Evolutionary conservation across 2,888 invertebrate species (phyloP).

Genomic region (Conomelus anceps): DNA sequence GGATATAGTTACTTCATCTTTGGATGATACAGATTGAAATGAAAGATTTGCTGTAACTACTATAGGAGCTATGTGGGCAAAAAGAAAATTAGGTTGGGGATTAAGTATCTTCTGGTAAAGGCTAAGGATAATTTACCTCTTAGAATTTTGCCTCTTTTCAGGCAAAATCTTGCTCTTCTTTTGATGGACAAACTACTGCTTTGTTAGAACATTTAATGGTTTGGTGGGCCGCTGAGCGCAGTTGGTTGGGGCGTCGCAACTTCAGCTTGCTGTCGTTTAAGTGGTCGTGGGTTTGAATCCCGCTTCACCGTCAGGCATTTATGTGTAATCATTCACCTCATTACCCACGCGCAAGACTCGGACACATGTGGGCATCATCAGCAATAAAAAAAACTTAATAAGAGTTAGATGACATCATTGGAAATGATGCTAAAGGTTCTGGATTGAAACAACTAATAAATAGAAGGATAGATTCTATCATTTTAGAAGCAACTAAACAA

Average conservation of each 20-base stretch:
- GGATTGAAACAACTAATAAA: constrained; percentile 3
- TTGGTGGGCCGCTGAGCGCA: too few species aligned
- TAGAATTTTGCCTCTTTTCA: neutral
- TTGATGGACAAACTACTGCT: constrained; percentile 2
- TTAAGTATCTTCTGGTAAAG: neutral
- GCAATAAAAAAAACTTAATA: too few species aligned
- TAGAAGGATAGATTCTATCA: neutral
- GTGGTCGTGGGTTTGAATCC: too few species aligned
- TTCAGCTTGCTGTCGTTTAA: too few species aligned
- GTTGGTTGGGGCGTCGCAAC: too few species aligned
- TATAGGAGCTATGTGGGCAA: constrained; percentile 1
- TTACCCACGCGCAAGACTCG: too few species aligned
- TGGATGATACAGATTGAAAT: neutral
- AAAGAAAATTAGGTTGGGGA: constrained; percentile 7
- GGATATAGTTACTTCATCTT: neutral
- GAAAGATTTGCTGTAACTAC: neutral
- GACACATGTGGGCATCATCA: too few species aligned
- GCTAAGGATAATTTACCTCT: neutral
- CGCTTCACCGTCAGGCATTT: too few species aligned
- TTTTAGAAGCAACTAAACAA: neutral
- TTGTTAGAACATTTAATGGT: neutral
- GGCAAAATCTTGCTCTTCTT: neutral
- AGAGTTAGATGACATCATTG: constrained; percentile 5
- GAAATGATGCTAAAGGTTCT: constrained; percentile 1
- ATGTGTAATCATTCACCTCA: too few species aligned